Conservation (phyloP, 2,113 vertebrate species). For the Nymphicus hollandicus region DNA sequence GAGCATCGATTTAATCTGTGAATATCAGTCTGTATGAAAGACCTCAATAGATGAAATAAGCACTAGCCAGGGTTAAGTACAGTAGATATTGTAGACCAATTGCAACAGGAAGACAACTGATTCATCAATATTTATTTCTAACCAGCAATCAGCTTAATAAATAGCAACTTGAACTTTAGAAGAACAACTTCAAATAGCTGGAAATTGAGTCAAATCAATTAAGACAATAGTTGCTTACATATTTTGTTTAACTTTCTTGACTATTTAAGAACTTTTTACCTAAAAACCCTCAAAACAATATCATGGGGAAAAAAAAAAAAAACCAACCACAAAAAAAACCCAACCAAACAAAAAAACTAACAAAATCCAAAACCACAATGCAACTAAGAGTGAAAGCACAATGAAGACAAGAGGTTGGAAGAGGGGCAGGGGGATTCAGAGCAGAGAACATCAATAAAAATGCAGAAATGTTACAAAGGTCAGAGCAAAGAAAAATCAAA, state of each 20-base stretch:
- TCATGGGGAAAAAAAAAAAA: fast-evolving
- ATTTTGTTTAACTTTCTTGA: not conserved
- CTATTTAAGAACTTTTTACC: not conserved
- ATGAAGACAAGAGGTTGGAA: not conserved
- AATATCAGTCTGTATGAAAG: not conserved
- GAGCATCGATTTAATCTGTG: not conserved
- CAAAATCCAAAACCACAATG: not conserved
- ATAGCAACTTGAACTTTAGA: not conserved
- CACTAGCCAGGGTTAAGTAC: not conserved
- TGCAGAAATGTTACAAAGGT: not conserved
- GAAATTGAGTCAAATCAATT: not conserved
- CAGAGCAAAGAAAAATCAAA: not conserved
- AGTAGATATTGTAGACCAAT: not conserved
- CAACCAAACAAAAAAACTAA: not conserved
- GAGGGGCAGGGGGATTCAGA: not conserved
- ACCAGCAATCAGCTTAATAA: not conserved
- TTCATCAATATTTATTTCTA: not conserved
- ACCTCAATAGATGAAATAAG: not conserved
- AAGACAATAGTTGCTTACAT: not conserved
- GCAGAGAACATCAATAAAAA: not conserved
- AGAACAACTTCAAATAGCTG: not conserved
- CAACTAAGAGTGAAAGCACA: not conserved
- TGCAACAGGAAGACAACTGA: not conserved
- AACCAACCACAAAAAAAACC: not conserved
- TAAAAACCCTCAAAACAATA: not conserved